Evolutionary conservation across 2,797 vertebrate species (phyloP), one percentile per base, ranked within the genome.

Genomic region (Anableps anableps): DNA sequence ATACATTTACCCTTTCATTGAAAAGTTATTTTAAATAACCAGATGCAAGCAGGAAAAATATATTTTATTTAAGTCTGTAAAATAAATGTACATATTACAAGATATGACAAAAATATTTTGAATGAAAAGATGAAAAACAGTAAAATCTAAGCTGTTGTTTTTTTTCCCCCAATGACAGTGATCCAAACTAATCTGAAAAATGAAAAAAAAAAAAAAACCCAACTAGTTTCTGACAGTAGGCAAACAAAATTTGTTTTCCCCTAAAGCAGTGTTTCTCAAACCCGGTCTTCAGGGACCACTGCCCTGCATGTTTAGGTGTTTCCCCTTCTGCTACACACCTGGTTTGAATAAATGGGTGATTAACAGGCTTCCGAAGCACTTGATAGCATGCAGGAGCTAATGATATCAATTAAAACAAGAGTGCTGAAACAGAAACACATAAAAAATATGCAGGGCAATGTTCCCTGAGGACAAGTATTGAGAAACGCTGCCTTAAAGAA

Each of bases 1-100:
- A 75, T 10, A 38, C 34, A 23, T 47, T 34, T 9, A 45, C 23
- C 16, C n/a, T 47, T 23, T 64, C n/a, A 48, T 34, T 50, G 31
- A 19, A 75, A n/a, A 6, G 26, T 10, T 26, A 79, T 78, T 72
- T 83, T 66, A 74, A 88, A 83, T 73, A 21, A 83, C 26, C 16
- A 79, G 80, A 64, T 81, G 51, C 45, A 79, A 23, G 70, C 80
- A 81, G 43, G 75, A 21, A 77, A 86, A 86, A 85, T 74, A 84
- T 47, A 71, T 55, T 92, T 91, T 86, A 93, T 88, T 89, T 5
- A 85, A 79, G 72, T 79, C n/a, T 82, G 82, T 58, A 78, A 75
- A 78, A 60, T 70, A 26, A 41, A 43, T 21, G 38, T 19, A 38
- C 34, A 41, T n/a, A 38, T 14, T 10, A 26, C 21, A 38, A 38